Percentiles rank a stretch among this genome's conserved stretches.
Conservation (phyloP, 2,113 vertebrate genomes). For the Equus przewalskii region DNA sequence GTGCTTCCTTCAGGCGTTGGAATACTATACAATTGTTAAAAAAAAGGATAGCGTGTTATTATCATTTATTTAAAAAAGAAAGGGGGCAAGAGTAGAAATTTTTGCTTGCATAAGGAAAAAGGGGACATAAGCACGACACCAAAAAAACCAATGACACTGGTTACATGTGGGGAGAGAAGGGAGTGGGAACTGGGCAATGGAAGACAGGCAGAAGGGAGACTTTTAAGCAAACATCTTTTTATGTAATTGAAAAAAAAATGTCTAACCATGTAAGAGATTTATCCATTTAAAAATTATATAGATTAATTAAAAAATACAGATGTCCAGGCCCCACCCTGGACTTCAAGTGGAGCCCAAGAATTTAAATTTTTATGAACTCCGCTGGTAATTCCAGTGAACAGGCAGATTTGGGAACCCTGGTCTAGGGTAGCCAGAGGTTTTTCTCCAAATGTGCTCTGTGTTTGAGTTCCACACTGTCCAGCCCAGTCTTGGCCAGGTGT, state of each 20-base stretch:
- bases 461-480: neutral
- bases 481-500: neutral
- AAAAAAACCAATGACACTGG: neutral
- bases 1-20: neutral
- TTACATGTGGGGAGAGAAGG: neutral
- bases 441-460: neutral
- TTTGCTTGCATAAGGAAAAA: conserved; percentile 19
- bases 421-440: neutral
- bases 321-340: neutral
- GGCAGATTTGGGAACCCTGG: neutral
- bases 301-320: neutral
- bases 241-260: neutral
- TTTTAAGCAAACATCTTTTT: neutral
- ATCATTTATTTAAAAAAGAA: neutral
- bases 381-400: neutral
- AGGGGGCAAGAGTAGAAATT: neutral
- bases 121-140: neutral
- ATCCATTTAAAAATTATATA: neutral
- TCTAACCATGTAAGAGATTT: conserved; percentile 24
- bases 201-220: neutral
- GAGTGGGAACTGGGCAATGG: neutral
- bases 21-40: neutral
- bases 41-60: neutral
- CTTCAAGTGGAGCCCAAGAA: neutral
- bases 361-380: neutral